Evolutionary conservation across 2,888 invertebrate species (phyloP), one percentile per base, ranked within the genome.

Genomic region (Embidobia sp.): DNA sequence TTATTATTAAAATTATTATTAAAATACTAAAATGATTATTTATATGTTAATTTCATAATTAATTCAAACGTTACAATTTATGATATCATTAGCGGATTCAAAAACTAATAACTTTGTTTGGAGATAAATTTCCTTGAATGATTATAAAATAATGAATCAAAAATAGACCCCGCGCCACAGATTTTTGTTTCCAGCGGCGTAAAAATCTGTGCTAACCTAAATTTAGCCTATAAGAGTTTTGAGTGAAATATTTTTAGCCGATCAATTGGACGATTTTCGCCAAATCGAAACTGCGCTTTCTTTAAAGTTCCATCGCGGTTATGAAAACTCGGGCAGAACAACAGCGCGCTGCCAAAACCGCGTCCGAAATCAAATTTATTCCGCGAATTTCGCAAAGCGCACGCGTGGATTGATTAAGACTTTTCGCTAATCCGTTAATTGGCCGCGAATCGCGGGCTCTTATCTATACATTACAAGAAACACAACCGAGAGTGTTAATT

Each of bases 91-190:
- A n/a, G n/a, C n/a, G n/a, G n/a, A n/a, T n/a, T n/a, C n/a, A n/a
- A n/a, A n/a, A n/a, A n/a, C n/a, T n/a, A n/a, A n/a, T n/a, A n/a
- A n/a, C n/a, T n/a, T n/a, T n/a, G n/a, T n/a, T n/a, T n/a, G n/a
- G n/a, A 22, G 13, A 44, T 15, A 1, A 48, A 27, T 26, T 26
- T 15, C 27, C 1, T 44, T 16, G 19, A 29, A 29, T 18, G 3
- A 35, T 22, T n/a, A 3, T n/a, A 37, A 35, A 26, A 26, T 40
- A 59, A 44, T 15, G 29, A 8, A 1, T 19, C 49, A 63, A 63
- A 64, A 33, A 51, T 64, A 64, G 51, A 51, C 40, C 1, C 7
- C 18, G 22, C 51, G 64, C 33, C 64, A 64, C 64, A 37, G 44
- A 44, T 53, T 53, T 66, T 66, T 11, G 10, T 11, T 63, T 48